A percentile compares a stretch with the other conserved stretches of the same genome.
phyloP scores from a whole-genome alignment of 2,797 vertebrate species.

The Geotrypetes seraphini region DNA sequence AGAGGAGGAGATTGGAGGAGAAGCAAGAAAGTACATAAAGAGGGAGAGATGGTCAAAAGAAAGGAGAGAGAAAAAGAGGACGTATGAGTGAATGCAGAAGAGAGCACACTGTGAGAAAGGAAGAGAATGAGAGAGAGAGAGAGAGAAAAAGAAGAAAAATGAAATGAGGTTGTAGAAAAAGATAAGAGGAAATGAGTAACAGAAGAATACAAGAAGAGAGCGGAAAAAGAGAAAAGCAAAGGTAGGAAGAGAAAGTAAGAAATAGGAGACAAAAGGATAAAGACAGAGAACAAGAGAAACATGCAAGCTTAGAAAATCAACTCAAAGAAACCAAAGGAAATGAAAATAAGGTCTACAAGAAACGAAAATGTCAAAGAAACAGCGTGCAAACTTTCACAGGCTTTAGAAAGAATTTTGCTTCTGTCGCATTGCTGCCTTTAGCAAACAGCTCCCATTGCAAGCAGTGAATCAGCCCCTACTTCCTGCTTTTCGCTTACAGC shows the following conservation, averaged over 20 bases:
- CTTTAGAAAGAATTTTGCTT: too few species aligned
- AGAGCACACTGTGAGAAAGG: too few species aligned
- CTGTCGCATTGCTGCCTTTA: too few species aligned
- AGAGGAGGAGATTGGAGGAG: background rate
- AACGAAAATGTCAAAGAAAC: constrained; percentile 61
- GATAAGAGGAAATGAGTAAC: background rate
- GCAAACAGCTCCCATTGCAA: too few species aligned
- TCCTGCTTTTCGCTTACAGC: too few species aligned
- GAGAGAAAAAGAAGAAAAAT: background rate
- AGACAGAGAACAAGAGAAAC: background rate
- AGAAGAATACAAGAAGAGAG: background rate
- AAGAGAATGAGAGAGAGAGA: background rate
- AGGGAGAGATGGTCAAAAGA: background rate
- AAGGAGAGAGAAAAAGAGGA: constrained; percentile 1
- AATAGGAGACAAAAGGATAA: background rate
- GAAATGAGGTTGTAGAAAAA: background rate
- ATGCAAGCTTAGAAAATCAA: constrained; percentile 15
- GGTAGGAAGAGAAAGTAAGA: constrained; percentile 12
- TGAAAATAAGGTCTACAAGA: constrained; percentile 47
- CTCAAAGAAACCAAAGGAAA: constrained; percentile 44
- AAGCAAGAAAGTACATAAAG: background rate
- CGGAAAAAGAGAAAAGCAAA: constrained; percentile 23
- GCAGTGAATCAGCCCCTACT: constrained; percentile 10
- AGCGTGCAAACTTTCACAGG: constrained; percentile 88
- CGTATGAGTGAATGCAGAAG: too few species aligned